Evolutionary conservation across 2,888 invertebrate genomes (phyloP).

Genomic region (Lottia gigantea): DNA sequence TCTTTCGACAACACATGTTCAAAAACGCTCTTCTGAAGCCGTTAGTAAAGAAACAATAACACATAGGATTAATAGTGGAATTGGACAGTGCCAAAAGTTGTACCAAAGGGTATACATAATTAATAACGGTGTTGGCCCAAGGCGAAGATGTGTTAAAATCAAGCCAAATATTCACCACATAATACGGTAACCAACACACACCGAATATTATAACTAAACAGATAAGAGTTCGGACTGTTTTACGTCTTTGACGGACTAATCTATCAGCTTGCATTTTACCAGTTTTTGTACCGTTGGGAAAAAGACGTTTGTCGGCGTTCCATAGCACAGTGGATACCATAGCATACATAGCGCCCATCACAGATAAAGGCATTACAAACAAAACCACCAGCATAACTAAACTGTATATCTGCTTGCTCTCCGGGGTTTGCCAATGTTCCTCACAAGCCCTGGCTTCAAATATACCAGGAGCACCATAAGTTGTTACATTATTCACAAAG

Average conservation of each 20-base stretch:
- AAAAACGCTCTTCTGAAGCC: conserved; percentile 51
- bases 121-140: conserved; percentile 23
- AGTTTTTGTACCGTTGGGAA: conserved; percentile 19
- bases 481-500: conserved; percentile 41
- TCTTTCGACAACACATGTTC: conserved; percentile 41
- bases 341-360: conserved; percentile 48
- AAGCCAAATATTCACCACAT: conserved; percentile 54
- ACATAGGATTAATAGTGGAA: conserved; percentile 59
- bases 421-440: conserved; percentile 43
- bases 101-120: conserved; percentile 48
- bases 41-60: conserved; percentile 57
- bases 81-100: conserved; percentile 53
- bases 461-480: conserved; percentile 35
- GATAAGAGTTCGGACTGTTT: conserved; percentile 52
- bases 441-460: conserved; percentile 42
- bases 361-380: conserved; percentile 44
- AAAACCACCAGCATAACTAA: conserved; percentile 45
- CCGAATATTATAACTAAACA: conserved; percentile 50
- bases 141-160: conserved; percentile 41
- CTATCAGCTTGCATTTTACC: conserved; percentile 37
- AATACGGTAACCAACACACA: conserved; percentile 56
- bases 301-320: conserved; percentile 37
- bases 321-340: conserved; percentile 49
- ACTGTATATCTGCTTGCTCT: conserved; percentile 47
- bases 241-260: conserved; percentile 41